A percentile compares a stretch with the other conserved stretches of the same genome.
These are phyloP conservation scores for Cosmia trapezina DNA, from an alignment of 2,888 invertebrate species.

Conservation along the genomic window DNA sequence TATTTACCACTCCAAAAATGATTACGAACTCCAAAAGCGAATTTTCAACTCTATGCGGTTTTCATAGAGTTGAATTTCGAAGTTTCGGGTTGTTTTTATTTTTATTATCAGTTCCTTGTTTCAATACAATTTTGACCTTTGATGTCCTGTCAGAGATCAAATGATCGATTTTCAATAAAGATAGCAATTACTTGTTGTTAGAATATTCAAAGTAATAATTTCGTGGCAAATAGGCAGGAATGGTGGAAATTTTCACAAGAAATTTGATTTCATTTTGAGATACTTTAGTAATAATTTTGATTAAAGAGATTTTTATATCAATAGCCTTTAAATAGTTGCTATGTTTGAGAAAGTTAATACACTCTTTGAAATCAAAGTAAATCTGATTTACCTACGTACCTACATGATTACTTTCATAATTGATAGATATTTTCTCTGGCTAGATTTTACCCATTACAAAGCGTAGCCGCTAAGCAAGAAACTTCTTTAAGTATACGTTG, in stretches of 20 bases:
- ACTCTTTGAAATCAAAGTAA: neutral
- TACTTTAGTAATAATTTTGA: constrained; percentile 19
- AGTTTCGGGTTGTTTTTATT: constrained; percentile 2
- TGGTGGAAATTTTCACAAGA: constrained; percentile 8
- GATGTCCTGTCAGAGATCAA: constrained; percentile 42
- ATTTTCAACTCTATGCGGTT: constrained; percentile 12
- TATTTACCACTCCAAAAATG: constrained; percentile 33
- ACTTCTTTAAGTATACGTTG: too few species aligned
- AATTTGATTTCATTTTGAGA: constrained; percentile 18
- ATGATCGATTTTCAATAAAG: constrained; percentile 29
- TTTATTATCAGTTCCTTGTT: constrained; percentile 25
- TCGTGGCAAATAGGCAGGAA: neutral
- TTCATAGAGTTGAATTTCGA: constrained; percentile 5
- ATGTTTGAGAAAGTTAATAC: neutral
- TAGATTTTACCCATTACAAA: neutral
- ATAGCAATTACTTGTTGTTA: constrained; percentile 36
- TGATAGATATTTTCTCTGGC: neutral
- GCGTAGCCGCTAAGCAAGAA: too few species aligned
- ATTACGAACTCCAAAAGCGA: neutral
- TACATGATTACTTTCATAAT: neutral
- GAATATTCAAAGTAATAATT: constrained; percentile 17
- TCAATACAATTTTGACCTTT: constrained; percentile 45
- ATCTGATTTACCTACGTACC: neutral
- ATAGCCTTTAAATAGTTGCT: neutral
- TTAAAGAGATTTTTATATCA: neutral